Evolutionary conservation across 2,888 invertebrate genomes (phyloP).

Genomic region (Gastrophysa polygoni): DNA sequence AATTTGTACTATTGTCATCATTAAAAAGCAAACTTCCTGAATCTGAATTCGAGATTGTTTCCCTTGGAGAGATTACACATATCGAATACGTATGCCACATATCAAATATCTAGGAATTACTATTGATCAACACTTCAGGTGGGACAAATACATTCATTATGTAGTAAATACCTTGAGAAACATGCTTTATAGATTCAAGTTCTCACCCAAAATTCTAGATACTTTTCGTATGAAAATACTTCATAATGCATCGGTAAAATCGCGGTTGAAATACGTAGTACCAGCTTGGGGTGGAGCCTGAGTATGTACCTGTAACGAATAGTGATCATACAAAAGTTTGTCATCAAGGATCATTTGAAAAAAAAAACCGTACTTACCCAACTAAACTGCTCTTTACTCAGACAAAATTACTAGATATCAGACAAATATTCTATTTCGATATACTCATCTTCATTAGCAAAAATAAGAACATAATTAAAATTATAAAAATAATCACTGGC

Average conservation of each 20-base stretch:
- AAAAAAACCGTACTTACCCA: background rate
- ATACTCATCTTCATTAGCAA: too few species aligned
- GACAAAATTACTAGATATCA: background rate
- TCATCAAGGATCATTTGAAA: background rate
- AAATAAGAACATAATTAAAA: too few species aligned
- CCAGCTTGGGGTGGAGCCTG: background rate
- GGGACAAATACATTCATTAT: background rate
- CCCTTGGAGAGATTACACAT: too few species aligned
- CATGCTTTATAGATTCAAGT: background rate
- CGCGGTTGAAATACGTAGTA: background rate
- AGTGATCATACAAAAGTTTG: background rate
- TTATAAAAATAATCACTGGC: too few species aligned
- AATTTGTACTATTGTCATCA: background rate
- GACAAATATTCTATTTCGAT: slow-evolving; percentile 4
- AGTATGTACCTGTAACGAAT: background rate
- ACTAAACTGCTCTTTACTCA: background rate
- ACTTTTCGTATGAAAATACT: background rate
- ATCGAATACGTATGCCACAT: too few species aligned
- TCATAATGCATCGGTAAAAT: background rate
- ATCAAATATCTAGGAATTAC: background rate
- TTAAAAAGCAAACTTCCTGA: background rate
- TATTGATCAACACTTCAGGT: background rate
- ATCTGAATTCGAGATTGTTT: too few species aligned
- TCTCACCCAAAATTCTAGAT: background rate
- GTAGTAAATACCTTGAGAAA: background rate